A percentile compares a stretch with the other conserved stretches of the same genome.
These are phyloP conservation scores for Dasyurus viverrinus DNA, from an alignment of 2,113 vertebrate species.

Conservation along the genomic window DNA sequence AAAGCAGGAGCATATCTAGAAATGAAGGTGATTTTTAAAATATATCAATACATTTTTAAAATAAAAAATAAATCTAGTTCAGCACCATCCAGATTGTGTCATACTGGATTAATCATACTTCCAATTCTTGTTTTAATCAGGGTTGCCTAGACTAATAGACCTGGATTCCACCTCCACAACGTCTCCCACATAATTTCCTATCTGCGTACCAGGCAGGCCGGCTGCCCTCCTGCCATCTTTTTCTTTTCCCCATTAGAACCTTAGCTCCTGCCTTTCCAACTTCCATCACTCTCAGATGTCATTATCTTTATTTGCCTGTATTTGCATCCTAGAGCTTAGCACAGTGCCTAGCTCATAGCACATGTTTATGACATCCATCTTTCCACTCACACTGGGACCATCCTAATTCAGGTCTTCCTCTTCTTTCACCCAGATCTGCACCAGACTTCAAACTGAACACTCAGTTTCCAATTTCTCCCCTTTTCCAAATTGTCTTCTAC, in stretches of 20 bases:
- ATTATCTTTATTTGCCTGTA: neutral
- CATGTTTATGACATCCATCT: neutral
- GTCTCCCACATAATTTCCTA: neutral
- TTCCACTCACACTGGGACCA: neutral
- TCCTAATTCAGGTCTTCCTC: neutral
- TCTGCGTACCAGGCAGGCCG: neutral
- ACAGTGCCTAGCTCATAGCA: neutral
- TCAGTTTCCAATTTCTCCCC: slow-evolving; percentile 7
- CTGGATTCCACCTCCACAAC: neutral
- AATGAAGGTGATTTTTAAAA: neutral
- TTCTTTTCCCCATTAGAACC: neutral
- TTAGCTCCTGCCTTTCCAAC: neutral
- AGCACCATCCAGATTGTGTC: neutral
- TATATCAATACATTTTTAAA: neutral
- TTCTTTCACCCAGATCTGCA: neutral
- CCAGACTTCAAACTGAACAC: neutral
- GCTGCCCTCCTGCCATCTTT: neutral
- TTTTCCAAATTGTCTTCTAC: neutral
- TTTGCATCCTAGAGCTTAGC: too few relatives aligned
- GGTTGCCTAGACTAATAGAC: neutral
- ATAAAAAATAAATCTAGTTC: neutral
- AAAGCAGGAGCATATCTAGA: neutral
- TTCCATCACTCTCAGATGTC: neutral
- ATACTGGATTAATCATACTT: neutral
- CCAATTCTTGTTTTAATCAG: neutral